These are phyloP conservation scores for Metopia argyrocephala DNA, from an alignment of 2,888 invertebrate genomes.

Conservation along the genomic window DNA sequence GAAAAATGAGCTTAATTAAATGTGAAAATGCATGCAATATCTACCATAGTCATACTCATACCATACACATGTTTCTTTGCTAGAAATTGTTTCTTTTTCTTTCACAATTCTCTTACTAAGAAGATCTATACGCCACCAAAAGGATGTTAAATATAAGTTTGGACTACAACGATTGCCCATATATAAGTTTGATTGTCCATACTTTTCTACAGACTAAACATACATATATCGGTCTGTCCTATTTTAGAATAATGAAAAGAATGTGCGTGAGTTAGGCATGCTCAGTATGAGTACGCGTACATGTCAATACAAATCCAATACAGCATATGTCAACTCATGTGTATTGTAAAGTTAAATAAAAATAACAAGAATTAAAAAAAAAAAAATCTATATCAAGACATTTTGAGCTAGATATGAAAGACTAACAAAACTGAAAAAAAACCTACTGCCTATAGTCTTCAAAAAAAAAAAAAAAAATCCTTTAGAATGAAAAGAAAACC, in stretches of 20 bases:
- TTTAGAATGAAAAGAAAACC: slow-evolving; percentile 28
- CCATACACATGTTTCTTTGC: slow-evolving; percentile 51
- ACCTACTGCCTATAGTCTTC: slow-evolving; percentile 6
- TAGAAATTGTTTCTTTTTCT: neutral
- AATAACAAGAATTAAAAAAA: slow-evolving; percentile 12
- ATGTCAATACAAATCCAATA: slow-evolving; percentile 67
- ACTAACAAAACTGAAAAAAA: neutral
- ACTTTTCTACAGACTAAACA: too few species aligned
- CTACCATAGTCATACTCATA: slow-evolving; percentile 53
- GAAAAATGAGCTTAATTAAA: slow-evolving; percentile 66
- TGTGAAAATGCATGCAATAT: slow-evolving; percentile 65
- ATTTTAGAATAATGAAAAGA: slow-evolving; percentile 19
- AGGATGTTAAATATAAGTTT: neutral
- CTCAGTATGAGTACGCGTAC: slow-evolving; percentile 66
- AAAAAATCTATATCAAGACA: slow-evolving; percentile 45
- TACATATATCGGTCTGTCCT: neutral
- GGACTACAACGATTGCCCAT: neutral
- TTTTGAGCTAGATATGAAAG: slow-evolving; percentile 36
- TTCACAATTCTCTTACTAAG: neutral
- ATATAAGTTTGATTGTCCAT: neutral
- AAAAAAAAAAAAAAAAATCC: slow-evolving; percentile 27
- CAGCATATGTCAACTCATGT: slow-evolving; percentile 64
- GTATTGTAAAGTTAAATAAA: slow-evolving; percentile 55
- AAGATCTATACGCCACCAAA: neutral
- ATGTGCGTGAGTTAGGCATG: slow-evolving; percentile 64